Percentiles rank a stretch among this genome's conserved stretches.
phyloP scores from a whole-genome alignment of 2,888 invertebrate species.

The Theretra japonica region DNA sequence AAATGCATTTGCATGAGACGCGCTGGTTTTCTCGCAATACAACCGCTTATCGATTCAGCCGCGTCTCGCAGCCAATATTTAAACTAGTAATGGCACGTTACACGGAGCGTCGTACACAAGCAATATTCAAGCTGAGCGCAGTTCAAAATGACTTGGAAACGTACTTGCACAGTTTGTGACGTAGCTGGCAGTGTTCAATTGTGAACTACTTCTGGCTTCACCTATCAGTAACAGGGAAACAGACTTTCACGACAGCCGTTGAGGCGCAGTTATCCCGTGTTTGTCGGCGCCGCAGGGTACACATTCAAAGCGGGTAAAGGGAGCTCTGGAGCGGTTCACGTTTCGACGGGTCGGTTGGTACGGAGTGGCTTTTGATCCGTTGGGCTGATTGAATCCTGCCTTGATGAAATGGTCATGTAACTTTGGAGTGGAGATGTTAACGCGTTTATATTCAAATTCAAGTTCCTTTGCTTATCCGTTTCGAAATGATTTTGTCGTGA shows the following conservation, averaged over 20 bases:
- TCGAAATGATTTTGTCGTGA: no score
- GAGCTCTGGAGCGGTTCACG: background rate
- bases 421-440: no score
- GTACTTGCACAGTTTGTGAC: conserved; percentile 29
- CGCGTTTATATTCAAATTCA: no score
- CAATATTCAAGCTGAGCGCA: conserved; percentile 26
- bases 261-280: background rate
- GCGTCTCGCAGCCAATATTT: conserved; percentile 22
- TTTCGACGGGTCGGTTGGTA: background rate
- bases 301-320: conserved; percentile 9
- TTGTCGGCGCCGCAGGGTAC: conserved; percentile 6
- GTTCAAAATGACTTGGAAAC: conserved; percentile 33
- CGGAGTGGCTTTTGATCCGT: background rate
- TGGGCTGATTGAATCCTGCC: background rate
- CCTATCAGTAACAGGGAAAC: conserved; percentile 22
- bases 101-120: conserved; percentile 22
- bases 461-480: no score
- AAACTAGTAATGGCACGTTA: conserved; percentile 22
- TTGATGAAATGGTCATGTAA: background rate
- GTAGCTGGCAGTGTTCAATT: conserved; percentile 20
- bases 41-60: conserved; percentile 10
- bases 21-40: background rate
- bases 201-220: conserved; percentile 22
- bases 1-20: background rate
- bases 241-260: conserved; percentile 18